Conservation (phyloP, 2,888 invertebrate species). For the Amblyteles armatorius region DNA sequence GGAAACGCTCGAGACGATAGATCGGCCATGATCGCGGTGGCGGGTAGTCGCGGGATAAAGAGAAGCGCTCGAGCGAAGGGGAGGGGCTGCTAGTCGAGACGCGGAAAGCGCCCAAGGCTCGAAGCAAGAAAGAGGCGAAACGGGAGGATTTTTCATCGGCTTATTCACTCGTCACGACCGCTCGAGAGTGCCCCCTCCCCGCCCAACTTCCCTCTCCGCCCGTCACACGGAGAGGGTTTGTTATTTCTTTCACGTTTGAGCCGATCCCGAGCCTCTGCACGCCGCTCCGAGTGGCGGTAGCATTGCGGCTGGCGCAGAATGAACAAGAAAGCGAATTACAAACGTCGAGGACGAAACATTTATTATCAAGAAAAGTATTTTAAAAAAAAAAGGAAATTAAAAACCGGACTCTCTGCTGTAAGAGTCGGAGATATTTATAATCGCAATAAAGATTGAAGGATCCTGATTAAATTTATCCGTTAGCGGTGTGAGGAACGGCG, state of each 20-base stretch:
- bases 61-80: slow-evolving; percentile 35
- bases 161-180: slow-evolving; percentile 15
- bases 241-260: slow-evolving; percentile 61
- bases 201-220: slow-evolving; percentile 27
- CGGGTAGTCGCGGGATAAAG: slow-evolving; percentile 43
- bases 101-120: slow-evolving; percentile 56
- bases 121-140: slow-evolving; percentile 55
- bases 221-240: slow-evolving; percentile 59
- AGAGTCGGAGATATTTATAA: slow-evolving; percentile 61
- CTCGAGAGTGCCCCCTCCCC: slow-evolving; percentile 10
- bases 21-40: slow-evolving; percentile 70
- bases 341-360: slow-evolving; percentile 38
- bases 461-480: slow-evolving; percentile 72
- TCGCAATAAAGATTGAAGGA: slow-evolving; percentile 71
- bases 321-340: slow-evolving; percentile 11
- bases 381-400: slow-evolving; percentile 7
- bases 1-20: slow-evolving; percentile 74
- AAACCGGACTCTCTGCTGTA: background rate
- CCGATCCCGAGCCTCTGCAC: slow-evolving; percentile 15
- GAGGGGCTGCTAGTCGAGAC: slow-evolving; percentile 37
- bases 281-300: slow-evolving; percentile 46
- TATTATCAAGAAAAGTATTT: slow-evolving; percentile 27
- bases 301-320: slow-evolving; percentile 58
- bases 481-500: background rate
- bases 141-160: slow-evolving; percentile 56